Base-by-base conservation (phyloP, 2,888 invertebrate genomes). In the Chrysopilus asiliformis region DNA sequence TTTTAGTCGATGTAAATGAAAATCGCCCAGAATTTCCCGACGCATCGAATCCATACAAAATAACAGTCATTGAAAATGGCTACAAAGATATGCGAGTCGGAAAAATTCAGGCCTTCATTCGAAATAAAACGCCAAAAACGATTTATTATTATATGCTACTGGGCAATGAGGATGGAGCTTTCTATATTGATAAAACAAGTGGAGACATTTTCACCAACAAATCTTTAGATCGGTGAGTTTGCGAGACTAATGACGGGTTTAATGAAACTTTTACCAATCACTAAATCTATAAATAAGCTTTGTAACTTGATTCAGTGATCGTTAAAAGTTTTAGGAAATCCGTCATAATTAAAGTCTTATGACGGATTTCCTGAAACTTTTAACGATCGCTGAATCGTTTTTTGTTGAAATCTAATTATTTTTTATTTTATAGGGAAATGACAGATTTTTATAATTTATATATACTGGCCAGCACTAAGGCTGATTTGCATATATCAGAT, bases 381-480 rank as follows among this genome's bases (percentile, higher is more conserved):
- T n/a, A n/a, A n/a, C n/a, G n/a, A n/a, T n/a, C n/a, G n/a, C 10
- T 9, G 16, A 12, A 19, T 8, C 14, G 25, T 15, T 15, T 14
- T n/a, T 19, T 10, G 2, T 24, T 28, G 22, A 14, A 17, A 15
- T 18, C 9, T 7, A 22, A 32, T 10, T 34, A 14, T 34, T 40
- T 29, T 14, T 36, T 32, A 41, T 40, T 12, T 51, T 50, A 8
- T 57, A 70, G 87, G 40, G 91, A 93, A 62, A 67, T 71, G 32
- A 72, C 74, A 37, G 73, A 78, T 27, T 72, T 74, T 9, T 91
- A 86, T 55, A 66, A 75, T 3, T 66, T 93, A 25, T 77, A 79
- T 28, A 71, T 91, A 32, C 72, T 84, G 54, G 90, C 89, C 0
- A 83, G 84, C 45, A 89, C 87, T 52, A 82, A 83, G 53, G 77